Conservation (phyloP, 2,113 vertebrate species). For the Crotalus tigris region DNA sequence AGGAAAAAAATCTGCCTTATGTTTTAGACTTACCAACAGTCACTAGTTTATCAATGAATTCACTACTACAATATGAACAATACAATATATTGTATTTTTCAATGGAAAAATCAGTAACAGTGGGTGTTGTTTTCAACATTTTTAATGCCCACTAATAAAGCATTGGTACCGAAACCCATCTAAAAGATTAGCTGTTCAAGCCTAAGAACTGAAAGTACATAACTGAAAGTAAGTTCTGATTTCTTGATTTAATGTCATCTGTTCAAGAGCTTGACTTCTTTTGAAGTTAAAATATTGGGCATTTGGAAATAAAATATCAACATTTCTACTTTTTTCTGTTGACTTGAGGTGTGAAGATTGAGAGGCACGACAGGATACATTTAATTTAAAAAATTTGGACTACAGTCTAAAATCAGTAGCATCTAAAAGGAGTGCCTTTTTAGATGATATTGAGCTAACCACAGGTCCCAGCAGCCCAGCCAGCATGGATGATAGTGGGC, state of each 20-base stretch:
- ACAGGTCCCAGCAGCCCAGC: not conserved
- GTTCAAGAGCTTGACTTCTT: not conserved
- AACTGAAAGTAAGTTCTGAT: not conserved
- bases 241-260: not conserved
- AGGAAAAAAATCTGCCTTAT: not conserved
- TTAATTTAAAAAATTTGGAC: not conserved
- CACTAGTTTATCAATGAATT: not conserved
- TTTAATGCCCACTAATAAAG: not conserved
- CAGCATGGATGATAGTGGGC: not conserved
- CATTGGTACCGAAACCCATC: not conserved
- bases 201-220: not conserved
- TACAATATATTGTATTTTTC: not conserved
- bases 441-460: not conserved
- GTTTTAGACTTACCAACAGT: not conserved
- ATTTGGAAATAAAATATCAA: not conserved
- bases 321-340: not conserved
- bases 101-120: not conserved
- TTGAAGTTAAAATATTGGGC: not conserved
- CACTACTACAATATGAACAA: not conserved
- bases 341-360: not conserved
- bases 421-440: not conserved
- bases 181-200: accelerated
- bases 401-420: not conserved
- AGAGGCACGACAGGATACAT: not conserved
- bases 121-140: not conserved